These are phyloP conservation scores for Lepus oiostolus DNA, from an alignment of 2,797 vertebrate genomes.

Conservation along the genomic window DNA sequence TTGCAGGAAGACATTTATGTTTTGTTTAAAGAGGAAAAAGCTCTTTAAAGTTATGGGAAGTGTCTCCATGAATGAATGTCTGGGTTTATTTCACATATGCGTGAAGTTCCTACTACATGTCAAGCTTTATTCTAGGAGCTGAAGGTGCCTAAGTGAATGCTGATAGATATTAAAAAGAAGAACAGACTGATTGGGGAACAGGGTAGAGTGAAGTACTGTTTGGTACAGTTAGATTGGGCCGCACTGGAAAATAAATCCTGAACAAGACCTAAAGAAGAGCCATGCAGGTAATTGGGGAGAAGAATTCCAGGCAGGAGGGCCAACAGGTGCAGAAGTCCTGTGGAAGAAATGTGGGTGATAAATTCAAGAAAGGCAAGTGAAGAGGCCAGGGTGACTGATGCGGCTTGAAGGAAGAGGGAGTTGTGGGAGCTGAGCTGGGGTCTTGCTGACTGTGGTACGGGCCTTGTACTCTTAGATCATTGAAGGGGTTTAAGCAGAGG, in stretches of 20 bases:
- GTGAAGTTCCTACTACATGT: background rate
- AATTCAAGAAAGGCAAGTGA: background rate
- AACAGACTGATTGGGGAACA: background rate
- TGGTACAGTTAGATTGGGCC: background rate
- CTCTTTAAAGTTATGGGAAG: background rate
- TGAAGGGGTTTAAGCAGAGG: background rate
- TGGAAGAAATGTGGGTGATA: background rate
- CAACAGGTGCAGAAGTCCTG: background rate
- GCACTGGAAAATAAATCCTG: background rate
- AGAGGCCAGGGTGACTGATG: too few species aligned
- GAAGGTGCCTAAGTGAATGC: background rate
- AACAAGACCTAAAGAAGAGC: background rate
- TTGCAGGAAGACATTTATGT: background rate
- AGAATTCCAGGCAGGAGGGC: background rate
- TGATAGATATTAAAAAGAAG: background rate
- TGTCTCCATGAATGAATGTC: background rate
- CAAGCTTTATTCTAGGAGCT: background rate
- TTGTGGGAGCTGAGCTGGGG: accelerated
- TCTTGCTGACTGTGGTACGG: background rate
- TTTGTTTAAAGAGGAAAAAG: background rate
- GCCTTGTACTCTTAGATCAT: too few species aligned
- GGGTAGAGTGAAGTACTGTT: background rate
- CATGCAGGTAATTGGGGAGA: background rate
- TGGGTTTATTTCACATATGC: background rate
- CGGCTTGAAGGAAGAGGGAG: background rate